phyloP scores from a whole-genome alignment of 2,113 vertebrate species.

The Charadrius vociferus region DNA sequence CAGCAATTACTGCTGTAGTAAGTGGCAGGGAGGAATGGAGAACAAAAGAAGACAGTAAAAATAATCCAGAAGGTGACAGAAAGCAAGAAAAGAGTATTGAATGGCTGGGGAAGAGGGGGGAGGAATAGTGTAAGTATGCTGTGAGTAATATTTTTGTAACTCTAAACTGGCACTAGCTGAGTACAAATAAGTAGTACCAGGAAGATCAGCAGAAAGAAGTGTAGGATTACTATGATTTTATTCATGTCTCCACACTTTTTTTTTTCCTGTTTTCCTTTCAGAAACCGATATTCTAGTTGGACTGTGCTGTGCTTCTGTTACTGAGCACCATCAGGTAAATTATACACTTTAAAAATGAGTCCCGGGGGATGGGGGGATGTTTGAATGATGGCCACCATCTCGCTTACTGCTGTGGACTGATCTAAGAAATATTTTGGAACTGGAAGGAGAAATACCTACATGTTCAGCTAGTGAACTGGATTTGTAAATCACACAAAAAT shows the following conservation, averaged over 20 bases:
- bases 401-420: neutral
- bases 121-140: neutral
- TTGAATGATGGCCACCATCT: neutral
- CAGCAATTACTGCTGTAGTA: neutral
- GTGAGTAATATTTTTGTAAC: neutral
- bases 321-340: neutral
- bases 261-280: neutral
- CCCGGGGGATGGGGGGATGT: accelerated
- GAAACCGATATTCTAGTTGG: neutral
- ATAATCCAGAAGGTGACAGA: neutral
- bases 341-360: accelerated
- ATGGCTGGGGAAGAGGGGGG: accelerated
- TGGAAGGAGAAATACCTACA: neutral
- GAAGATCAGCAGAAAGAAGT: neutral
- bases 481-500: neutral
- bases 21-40: neutral
- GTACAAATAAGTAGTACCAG: neutral
- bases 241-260: neutral
- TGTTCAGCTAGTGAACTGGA: neutral
- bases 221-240: neutral
- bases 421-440: neutral
- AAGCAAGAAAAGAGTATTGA: neutral
- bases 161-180: neutral
- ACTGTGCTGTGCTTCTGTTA: neutral
- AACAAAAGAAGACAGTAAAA: neutral